A percentile compares a stretch with the other conserved stretches of the same genome.
Conservation (phyloP, 2,113 vertebrate genomes). For the Sitta europaea region DNA sequence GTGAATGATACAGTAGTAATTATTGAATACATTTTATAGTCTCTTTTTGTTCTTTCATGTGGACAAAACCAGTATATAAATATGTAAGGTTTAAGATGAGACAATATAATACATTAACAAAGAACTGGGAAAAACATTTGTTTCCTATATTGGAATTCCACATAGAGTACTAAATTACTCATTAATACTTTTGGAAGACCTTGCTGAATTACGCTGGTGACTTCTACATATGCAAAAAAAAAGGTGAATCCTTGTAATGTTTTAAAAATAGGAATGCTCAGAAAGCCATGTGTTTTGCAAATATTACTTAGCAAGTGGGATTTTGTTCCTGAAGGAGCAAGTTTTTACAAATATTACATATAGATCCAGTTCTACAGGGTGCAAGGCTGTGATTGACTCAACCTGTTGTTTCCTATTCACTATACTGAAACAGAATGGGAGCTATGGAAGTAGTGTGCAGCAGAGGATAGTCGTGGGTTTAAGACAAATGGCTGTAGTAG, state of each 20-base stretch:
- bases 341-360: not conserved
- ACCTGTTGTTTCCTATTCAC: not conserved
- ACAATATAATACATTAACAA: not conserved
- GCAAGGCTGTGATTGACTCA: not conserved
- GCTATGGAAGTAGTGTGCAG: not conserved
- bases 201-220: not conserved
- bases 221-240: not conserved
- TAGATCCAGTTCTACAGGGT: not conserved
- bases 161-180: not conserved
- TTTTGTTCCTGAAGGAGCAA: not conserved
- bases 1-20: constrained; percentile 32
- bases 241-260: not conserved
- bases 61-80: constrained; percentile 23
- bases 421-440: not conserved
- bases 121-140: not conserved
- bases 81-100: not conserved
- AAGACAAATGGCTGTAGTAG: not conserved
- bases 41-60: constrained; percentile 16
- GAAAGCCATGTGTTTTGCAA: not conserved
- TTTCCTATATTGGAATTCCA: not conserved
- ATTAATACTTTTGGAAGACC: not conserved
- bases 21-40: constrained; percentile 36
- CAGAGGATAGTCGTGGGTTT: not conserved
- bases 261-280: not conserved
- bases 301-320: not conserved